Base-by-base conservation (phyloP, 2,888 invertebrate species). In the Cheiracanthium punctorium region DNA sequence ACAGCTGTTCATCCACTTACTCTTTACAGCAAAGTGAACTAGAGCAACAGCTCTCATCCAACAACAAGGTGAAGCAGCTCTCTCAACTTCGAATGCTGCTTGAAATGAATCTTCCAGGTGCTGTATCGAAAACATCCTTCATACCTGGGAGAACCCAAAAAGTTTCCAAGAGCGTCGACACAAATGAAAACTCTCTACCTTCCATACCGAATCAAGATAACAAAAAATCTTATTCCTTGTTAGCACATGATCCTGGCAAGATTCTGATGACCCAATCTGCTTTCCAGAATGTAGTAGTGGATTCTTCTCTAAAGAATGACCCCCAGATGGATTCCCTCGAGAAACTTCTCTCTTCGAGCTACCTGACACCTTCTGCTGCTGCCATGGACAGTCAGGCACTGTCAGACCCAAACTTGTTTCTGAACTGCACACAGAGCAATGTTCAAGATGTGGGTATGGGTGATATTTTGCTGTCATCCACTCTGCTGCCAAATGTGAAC, bases 61-160 rank as follows among this genome's bases (percentile, higher is more conserved):
- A 64, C 32, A 79, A 64, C 24, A 70, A 85, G 70, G 77, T 84
- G 14, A 69, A 85, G 1, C 74, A 85, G 91, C 93, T 96, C 88
- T 95, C 95, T 0, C 95, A 96, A 89, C 91, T 96, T 75, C 93
- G 96, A 87, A 94, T 95, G 90, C 92, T 96, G 80, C 92, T 96
- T 73, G 94, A 95, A 89, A 94, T 94, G 89, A 95, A 94, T 91
- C 91, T 95, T 89, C 93, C 89, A n/a, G 64, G 87, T 65, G 58
- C 85, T 58, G 37, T 75, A 28, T 43, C 80, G 10, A 74, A 75
- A 32, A 24, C 37, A 32, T 29, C 41, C 32, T 0, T 67, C 8
- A 64, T 20, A 24, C 43, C 41, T 32, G 37, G 37, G 29, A 70
- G 58, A 70, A 58, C 43, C 37, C 37, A 52, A 20, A 20, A 14